Percentiles rank a stretch among this genome's conserved stretches.
Evolutionary conservation across 2,113 vertebrate genomes (phyloP).

Genomic region (Tachuris rubrigastra): DNA sequence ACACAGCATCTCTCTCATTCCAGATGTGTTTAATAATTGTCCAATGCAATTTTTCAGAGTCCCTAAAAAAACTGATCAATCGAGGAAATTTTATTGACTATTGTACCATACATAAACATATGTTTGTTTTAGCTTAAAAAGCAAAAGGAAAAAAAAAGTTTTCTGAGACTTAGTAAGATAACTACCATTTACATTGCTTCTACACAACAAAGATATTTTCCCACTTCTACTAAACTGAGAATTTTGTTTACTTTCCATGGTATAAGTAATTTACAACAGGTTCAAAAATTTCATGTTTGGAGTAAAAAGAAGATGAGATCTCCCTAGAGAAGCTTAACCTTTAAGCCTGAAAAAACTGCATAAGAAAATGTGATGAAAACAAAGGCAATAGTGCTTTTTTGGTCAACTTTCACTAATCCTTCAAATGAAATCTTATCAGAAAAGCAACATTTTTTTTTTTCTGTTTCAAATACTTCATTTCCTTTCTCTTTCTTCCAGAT

Average conservation of each 20-base stretch:
- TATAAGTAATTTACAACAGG: not conserved
- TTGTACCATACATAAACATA: not conserved
- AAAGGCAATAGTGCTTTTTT: not conserved
- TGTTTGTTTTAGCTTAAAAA: not conserved
- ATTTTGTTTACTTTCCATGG: not conserved
- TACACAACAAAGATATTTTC: not conserved
- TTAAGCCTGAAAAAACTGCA: not conserved
- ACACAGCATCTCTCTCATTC: not conserved
- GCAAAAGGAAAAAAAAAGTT: not conserved
- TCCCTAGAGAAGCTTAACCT: not conserved
- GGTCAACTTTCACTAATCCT: not conserved
- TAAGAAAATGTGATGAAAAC: not conserved
- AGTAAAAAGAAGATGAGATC: not conserved
- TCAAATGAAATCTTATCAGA: not conserved
- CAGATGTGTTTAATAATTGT: not conserved
- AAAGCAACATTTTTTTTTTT: not conserved
- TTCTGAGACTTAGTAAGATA: not conserved
- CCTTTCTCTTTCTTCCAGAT: not conserved
- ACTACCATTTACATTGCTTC: not conserved
- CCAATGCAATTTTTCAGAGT: not conserved
- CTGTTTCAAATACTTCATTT: not conserved
- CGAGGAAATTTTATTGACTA: not conserved
- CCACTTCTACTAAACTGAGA: not conserved
- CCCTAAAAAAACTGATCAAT: rapidly evolving
- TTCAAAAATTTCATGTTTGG: not conserved